Base-by-base conservation (phyloP, 92 coral and sea anemone genomes). In the Actinostola sp. region DNA sequence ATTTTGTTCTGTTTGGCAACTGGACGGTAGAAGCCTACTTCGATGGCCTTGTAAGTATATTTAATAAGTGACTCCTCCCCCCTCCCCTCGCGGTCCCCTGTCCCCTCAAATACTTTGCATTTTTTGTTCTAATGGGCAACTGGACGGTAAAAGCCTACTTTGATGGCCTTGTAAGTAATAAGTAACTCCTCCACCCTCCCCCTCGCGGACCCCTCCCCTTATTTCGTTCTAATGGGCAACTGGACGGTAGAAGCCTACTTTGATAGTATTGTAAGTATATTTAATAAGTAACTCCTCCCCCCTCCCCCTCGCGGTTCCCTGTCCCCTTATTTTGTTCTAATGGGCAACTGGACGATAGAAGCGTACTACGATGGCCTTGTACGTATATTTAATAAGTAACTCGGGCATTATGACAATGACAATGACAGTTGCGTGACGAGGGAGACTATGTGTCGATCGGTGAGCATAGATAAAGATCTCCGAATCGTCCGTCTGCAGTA, bases 91-190 rank as follows among this genome's bases (percentile, higher is more conserved):
- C n/a, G n/a, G n/a, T n/a, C n/a, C n/a, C n/a, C n/a, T n/a, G n/a
- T n/a, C n/a, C n/a, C n/a, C n/a, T n/a, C n/a, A 84, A n/a, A n/a
- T n/a, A n/a, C n/a, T n/a, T n/a, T n/a, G n/a, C n/a, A n/a, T n/a
- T n/a, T 19, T 91, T 79, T 49, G 80, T 72, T 20, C 42, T 94
- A 35, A 76, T 66, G 43, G 98, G 98, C 3, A 80, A 91, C 79
- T 94, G 98, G 98, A 94, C 92, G 2, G 76, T 94, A 17, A 86
- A 82, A 51, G 97, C 98, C 32, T 77, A 84, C 39, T 88, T 79
- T 52, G 98, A 93, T 8, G 89, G 89, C 43, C 91, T 82, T 81
- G 98, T 94, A 61, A 71, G 85, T 24, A 53, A 29, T 51, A 27
- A n/a, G 0, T 8, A 28, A 36, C 6, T 11, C 42, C n/a, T n/a